Conservation (phyloP, 2,797 vertebrate genomes). For the Hapalemur alaotrensis region DNA sequence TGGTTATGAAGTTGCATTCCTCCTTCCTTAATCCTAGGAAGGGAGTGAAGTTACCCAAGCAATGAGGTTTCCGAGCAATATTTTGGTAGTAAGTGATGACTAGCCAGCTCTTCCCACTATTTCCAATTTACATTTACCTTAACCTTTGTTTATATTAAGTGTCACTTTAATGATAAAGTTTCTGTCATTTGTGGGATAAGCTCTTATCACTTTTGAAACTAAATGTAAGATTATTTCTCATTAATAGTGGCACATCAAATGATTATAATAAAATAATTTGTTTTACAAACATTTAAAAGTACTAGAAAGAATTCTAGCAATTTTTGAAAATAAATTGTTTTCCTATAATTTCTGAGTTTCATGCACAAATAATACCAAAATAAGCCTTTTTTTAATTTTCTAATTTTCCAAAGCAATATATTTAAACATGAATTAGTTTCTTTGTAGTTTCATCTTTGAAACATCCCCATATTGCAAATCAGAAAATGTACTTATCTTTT, state of each 20-base stretch:
- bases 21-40: background rate
- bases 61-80: background rate
- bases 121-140: background rate
- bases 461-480: background rate
- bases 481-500: constrained; percentile 34
- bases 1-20: background rate
- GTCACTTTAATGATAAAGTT: background rate
- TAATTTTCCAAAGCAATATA: background rate
- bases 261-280: background rate
- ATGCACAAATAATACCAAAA: background rate
- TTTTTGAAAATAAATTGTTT: background rate
- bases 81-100: background rate
- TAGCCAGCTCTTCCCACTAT: background rate
- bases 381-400: constrained; percentile 6
- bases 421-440: background rate
- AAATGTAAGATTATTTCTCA: background rate
- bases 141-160: background rate
- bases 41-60: background rate
- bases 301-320: background rate
- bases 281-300: background rate
- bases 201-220: background rate
- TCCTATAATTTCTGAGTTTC: background rate
- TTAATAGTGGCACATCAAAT: background rate
- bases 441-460: background rate
- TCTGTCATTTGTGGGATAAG: background rate